Conservation (phyloP, 2,888 invertebrate genomes). For the Caenorhabditis parvicauda region DNA sequence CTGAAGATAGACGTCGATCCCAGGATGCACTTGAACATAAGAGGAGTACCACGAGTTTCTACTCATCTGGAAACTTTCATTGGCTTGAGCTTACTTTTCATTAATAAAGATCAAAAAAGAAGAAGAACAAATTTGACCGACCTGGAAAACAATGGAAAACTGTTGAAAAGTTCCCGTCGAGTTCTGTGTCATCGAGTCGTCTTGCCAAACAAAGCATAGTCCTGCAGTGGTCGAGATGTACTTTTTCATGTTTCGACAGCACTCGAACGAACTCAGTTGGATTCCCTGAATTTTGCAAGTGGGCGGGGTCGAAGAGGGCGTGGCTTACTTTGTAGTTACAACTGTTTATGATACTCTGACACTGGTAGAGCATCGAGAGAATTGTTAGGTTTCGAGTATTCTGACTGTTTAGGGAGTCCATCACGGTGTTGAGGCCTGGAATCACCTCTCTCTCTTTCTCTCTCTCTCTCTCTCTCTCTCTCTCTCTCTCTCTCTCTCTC, state of each 20-base stretch:
- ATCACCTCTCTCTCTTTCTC: no score
- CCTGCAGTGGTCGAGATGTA: conserved; percentile 26
- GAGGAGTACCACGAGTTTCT: conserved; percentile 44
- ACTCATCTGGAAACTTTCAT: conserved; percentile 27
- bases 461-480: no score
- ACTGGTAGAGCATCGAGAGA: conserved; percentile 38
- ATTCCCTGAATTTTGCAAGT: conserved; percentile 19
- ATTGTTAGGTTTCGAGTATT: conserved; percentile 20
- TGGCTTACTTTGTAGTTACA: conserved; percentile 27
- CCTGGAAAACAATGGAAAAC: conserved; percentile 37
- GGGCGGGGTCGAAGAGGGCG: neutral
- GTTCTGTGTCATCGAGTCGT: conserved; percentile 32
- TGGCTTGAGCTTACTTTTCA: neutral
- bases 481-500: no score
- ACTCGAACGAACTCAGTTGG: conserved; percentile 31
- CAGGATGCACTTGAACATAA: conserved; percentile 34
- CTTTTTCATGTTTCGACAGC: conserved; percentile 26
- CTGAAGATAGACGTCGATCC: conserved; percentile 35
- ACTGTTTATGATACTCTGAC: conserved; percentile 38
- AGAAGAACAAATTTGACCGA: neutral
- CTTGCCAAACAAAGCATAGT: conserved; percentile 33
- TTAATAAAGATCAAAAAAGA: neutral
- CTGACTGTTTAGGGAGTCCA: conserved; percentile 22
- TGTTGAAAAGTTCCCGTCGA: conserved; percentile 27
- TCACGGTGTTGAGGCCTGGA: conserved; percentile 21